Conservation (phyloP, 2,888 invertebrate genomes). For the Cephus runcator region DNA sequence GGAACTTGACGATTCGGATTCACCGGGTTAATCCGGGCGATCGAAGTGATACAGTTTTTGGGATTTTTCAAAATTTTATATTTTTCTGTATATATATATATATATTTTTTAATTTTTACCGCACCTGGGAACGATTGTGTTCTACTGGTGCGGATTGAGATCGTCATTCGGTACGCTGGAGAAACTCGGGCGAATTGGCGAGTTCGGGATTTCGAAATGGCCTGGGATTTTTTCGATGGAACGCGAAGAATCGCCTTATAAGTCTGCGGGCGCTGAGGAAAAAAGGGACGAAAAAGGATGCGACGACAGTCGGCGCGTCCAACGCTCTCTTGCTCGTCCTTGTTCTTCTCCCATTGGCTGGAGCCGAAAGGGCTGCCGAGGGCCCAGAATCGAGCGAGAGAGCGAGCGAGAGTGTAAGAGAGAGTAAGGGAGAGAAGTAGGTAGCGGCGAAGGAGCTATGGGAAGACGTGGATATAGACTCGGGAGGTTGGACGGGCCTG, state of each 20-base stretch:
- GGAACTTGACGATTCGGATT: not conserved
- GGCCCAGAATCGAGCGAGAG: constrained; percentile 18
- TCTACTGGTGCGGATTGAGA: not conserved
- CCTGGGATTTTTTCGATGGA: constrained; percentile 52
- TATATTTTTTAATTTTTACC: not conserved
- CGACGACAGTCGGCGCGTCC: constrained; percentile 50
- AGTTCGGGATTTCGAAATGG: constrained; percentile 5
- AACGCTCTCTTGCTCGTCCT: constrained; percentile 21
- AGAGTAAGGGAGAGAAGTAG: constrained; percentile 2
- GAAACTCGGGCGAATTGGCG: not conserved
- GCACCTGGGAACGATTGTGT: not conserved
- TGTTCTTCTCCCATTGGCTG: constrained; percentile 33
- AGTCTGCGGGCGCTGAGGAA: constrained; percentile 49
- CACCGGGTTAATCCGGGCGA: not conserved
- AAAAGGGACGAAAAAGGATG: constrained; percentile 27
- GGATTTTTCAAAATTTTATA: too few relatives aligned
- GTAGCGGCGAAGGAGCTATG: constrained; percentile 23
- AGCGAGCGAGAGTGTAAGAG: constrained; percentile 13
- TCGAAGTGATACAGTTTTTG: not conserved
- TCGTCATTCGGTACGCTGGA: not conserved
- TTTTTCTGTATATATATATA: too few relatives aligned
- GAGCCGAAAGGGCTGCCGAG: constrained; percentile 32
- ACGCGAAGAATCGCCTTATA: constrained; percentile 62
- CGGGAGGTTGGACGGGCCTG: constrained; percentile 1
- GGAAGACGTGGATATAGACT: constrained; percentile 23